These are phyloP conservation scores for Salvelinus sp. DNA, from an alignment of 2,113 vertebrate species.

Conservation along the genomic window DNA sequence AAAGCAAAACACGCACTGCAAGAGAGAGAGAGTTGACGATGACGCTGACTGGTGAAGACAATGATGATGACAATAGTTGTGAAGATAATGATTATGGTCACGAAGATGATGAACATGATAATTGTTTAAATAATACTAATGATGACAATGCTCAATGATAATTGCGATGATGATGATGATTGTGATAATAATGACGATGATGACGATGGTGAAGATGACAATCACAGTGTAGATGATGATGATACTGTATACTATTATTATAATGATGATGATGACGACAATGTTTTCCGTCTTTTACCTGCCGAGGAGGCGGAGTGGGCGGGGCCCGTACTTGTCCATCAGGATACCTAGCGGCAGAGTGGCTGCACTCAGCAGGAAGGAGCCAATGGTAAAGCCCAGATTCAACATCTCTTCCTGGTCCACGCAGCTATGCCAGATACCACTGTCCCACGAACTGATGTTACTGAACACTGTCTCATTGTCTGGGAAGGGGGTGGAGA, in stretches of 20 bases:
- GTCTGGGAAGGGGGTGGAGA: conserved; percentile 16
- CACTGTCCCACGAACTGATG: conserved; percentile 13
- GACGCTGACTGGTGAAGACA: not conserved
- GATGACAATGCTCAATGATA: too few species aligned
- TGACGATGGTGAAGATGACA: too few species aligned
- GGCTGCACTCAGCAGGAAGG: conserved; percentile 84
- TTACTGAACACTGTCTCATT: conserved; percentile 53
- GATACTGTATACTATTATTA: too few species aligned
- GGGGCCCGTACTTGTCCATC: conserved; percentile 79
- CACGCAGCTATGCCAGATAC: conserved; percentile 70
- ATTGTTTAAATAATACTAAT: too few species aligned
- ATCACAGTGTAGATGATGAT: too few species aligned
- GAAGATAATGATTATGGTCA: not conserved
- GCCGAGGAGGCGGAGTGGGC: conserved; percentile 81
- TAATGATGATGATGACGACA: too few species aligned
- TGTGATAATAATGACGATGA: too few species aligned
- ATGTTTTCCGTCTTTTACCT: conserved; percentile 68
- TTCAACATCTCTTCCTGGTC: conserved; percentile 84
- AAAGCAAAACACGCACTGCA: conserved; percentile 78
- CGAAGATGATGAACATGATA: not conserved
- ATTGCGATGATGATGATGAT: too few species aligned
- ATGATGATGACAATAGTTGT: not conserved
- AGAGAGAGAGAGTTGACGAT: not conserved
- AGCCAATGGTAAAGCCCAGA: conserved; percentile 87
- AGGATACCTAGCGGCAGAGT: conserved; percentile 78